These are phyloP conservation scores for Siphonodentalium dalli DNA, from an alignment of 2,888 invertebrate genomes.

Conservation along the genomic window DNA sequence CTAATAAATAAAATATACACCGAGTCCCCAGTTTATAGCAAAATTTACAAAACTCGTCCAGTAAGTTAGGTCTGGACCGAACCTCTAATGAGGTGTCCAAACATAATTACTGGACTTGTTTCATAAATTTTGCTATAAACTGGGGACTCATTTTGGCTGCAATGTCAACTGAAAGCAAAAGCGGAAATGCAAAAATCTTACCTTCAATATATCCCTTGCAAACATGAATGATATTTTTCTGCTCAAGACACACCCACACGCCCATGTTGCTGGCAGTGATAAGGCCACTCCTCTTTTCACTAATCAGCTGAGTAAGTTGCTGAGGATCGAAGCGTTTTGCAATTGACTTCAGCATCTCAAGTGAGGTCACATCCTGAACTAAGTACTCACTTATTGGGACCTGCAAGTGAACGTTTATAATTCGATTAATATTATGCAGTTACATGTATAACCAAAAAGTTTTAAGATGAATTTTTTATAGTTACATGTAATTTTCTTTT, in stretches of 20 bases:
- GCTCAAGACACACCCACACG: slow-evolving; percentile 54
- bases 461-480: too few species aligned
- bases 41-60: too few species aligned
- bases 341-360: slow-evolving; percentile 47
- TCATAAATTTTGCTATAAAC: background rate
- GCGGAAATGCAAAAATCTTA: slow-evolving; percentile 15
- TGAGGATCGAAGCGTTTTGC: slow-evolving; percentile 50
- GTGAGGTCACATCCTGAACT: slow-evolving; percentile 45
- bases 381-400: slow-evolving; percentile 55
- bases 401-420: slow-evolving; percentile 31
- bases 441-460: too few species aligned
- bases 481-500: too few species aligned
- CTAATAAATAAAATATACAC: too few species aligned
- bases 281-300: slow-evolving; percentile 44
- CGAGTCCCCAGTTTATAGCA: too few species aligned
- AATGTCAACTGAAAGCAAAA: background rate
- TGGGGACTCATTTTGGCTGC: background rate
- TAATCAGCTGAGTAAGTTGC: slow-evolving; percentile 41
- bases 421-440: too few species aligned
- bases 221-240: slow-evolving; percentile 46
- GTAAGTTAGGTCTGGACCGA: too few species aligned
- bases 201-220: slow-evolving; percentile 56
- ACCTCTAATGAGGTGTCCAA: background rate
- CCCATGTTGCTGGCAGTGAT: slow-evolving; percentile 46
- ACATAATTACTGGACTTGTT: background rate